Conservation (phyloP, 1,140 invertebrate genomes). For the Neodiprion fabricii region DNA sequence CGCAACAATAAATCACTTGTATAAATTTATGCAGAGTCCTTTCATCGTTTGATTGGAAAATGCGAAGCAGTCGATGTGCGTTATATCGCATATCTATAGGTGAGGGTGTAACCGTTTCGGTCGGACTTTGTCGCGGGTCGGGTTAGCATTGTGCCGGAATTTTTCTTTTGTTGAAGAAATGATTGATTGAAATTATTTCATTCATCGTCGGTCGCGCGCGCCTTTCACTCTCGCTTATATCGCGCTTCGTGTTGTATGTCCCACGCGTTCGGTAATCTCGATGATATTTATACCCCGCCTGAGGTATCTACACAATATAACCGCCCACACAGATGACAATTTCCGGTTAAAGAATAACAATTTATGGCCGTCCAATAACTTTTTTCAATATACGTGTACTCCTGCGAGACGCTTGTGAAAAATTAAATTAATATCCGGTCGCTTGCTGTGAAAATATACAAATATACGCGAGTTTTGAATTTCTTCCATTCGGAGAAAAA, state of each 20-base stretch:
- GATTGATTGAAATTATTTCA: not conserved
- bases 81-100: too few relatives aligned
- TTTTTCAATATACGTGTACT: not conserved
- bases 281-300: slow-evolving; percentile 13
- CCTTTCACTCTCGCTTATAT: not conserved
- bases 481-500: too few relatives aligned
- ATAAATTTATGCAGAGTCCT: too few relatives aligned
- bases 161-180: slow-evolving; percentile 1
- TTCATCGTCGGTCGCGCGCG: not conserved
- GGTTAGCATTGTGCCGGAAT: not conserved
- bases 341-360: slow-evolving; percentile 28
- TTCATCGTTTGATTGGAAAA: too few relatives aligned
- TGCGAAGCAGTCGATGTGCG: too few relatives aligned
- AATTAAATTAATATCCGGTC: not conserved
- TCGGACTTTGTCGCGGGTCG: not conserved
- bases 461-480: too few relatives aligned
- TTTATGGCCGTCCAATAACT: slow-evolving; percentile 30
- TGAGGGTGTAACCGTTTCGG: not conserved
- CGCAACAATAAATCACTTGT: too few relatives aligned
- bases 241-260: not conserved
- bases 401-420: not conserved
- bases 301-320: not conserved
- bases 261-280: not conserved
- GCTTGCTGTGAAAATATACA: too few relatives aligned
- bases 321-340: slow-evolving; percentile 19